Conservation (phyloP, 2,113 vertebrate species). For the Nipponia nippon region DNA sequence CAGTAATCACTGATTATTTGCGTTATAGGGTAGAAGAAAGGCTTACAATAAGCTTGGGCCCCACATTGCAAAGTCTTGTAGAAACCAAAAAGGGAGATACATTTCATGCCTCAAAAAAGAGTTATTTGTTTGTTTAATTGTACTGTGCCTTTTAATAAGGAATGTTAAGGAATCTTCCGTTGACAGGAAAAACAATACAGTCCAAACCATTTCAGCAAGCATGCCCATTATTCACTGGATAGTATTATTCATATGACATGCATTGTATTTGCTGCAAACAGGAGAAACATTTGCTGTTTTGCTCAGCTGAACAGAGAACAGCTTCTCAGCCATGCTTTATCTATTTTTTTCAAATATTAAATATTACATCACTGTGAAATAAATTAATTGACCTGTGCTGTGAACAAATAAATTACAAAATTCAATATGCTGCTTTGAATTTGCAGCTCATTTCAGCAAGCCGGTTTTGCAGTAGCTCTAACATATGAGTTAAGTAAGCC, state of each 20-base stretch:
- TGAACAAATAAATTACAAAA: slow-evolving; percentile 71
- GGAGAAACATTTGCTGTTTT: slow-evolving; percentile 51
- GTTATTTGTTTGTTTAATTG: slow-evolving; percentile 60
- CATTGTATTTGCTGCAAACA: slow-evolving; percentile 9
- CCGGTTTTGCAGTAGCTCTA: not conserved
- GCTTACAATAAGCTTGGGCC: not conserved
- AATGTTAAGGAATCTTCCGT: slow-evolving; percentile 17
- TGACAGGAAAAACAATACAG: slow-evolving; percentile 12
- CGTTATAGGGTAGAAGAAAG: not conserved
- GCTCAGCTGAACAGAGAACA: slow-evolving; percentile 43
- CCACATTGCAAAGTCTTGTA: not conserved
- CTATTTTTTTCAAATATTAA: slow-evolving; percentile 63
- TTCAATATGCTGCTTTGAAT: slow-evolving; percentile 61
- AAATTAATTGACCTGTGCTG: slow-evolving; percentile 71
- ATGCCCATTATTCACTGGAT: not conserved
- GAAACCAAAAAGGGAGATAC: not conserved
- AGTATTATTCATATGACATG: not conserved
- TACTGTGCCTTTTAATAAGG: slow-evolving; percentile 31
- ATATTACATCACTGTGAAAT: slow-evolving; percentile 66
- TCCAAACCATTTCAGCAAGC: slow-evolving; percentile 5
- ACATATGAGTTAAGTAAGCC: slow-evolving; percentile 63
- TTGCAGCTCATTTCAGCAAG: slow-evolving; percentile 62
- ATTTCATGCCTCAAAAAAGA: slow-evolving; percentile 18
- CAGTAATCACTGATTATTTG: not conserved
- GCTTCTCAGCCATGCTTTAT: slow-evolving; percentile 42